These are phyloP conservation scores for Cheiracanthium punctorium DNA, from an alignment of 2,888 invertebrate species.

Conservation along the genomic window DNA sequence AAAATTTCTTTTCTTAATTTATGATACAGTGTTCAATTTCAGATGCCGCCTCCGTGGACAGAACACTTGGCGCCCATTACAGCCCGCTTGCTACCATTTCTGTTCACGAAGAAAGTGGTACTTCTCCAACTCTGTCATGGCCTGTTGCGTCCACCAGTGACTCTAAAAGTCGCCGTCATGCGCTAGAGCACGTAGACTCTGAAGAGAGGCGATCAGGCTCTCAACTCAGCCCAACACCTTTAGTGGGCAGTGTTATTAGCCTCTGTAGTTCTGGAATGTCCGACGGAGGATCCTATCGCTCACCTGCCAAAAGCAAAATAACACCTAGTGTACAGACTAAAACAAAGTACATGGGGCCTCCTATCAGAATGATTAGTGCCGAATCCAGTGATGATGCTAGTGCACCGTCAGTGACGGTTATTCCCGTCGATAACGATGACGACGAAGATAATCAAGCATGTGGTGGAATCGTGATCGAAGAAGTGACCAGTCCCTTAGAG, in stretches of 20 bases:
- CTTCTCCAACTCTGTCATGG: constrained; percentile 58
- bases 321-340: background rate
- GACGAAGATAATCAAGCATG: constrained; percentile 22
- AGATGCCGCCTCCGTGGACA: constrained; percentile 28
- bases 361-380: constrained; percentile 60
- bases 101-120: constrained; percentile 25
- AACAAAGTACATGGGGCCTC: constrained; percentile 33
- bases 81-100: constrained; percentile 63
- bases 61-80: constrained; percentile 35
- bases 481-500: constrained; percentile 9
- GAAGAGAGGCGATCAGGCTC: constrained; percentile 33
- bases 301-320: constrained; percentile 19
- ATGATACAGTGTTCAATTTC: too few species aligned
- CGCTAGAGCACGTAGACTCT: constrained; percentile 8
- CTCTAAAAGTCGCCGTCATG: constrained; percentile 27
- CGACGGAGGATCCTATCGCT: constrained; percentile 36
- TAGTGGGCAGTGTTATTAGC: constrained; percentile 64
- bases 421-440: constrained; percentile 34
- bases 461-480: constrained; percentile 24
- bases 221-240: constrained; percentile 51
- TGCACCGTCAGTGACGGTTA: constrained; percentile 47
- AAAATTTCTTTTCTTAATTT: too few species aligned
- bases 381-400: constrained; percentile 60
- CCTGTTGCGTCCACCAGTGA: constrained; percentile 44
- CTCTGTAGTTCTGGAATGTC: constrained; percentile 50